Evolutionary conservation across 2,888 invertebrate species (phyloP), one percentile per base, ranked within the genome.

Genomic region (Apantesis nais): DNA sequence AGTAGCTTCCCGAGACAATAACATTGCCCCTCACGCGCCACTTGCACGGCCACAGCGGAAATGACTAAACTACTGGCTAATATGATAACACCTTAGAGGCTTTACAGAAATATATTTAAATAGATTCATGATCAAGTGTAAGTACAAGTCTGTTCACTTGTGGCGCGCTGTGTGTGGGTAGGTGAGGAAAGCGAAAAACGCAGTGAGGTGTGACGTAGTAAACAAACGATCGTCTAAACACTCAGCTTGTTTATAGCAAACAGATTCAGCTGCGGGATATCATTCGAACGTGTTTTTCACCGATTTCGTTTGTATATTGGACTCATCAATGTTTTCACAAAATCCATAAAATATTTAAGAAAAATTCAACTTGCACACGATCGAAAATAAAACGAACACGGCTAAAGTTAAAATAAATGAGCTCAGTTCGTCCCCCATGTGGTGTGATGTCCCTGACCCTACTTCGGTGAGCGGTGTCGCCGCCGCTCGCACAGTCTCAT

Each of bases 181-280:
- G 67, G 41, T 34, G 62, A 62, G 19, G 55, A 52, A 41, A 44
- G 34, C 31, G 25, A 64, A 34, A 62, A 70, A 14, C 5, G 16
- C 11, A 12, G 14, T 37, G 16, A 12, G 5, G 55, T 73, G 66
- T 72, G 66, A 69, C 63, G 71, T 52, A 55, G 52, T 48, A 63
- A 29, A 19, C 44, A 63, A 44, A 66, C 48, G 66, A 62, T 73
- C 72, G 31, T 39, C 60, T 48, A 70, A 68, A 68, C 52, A 67
- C 62, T 60, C 62, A 62, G 62, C 52, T 71, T 71, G 41, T 63
- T 63, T 41, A 37, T 62, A 41, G 39, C 41, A 76, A 72, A 78
- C 74, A 74, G 67, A 62, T 69, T 75, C 82, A 79, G 81, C 79
- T 83, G 82, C 78, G 66, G 74, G 77, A 76, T 82, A 79, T 81